A percentile compares a stretch with the other conserved stretches of the same genome.
Evolutionary conservation across 1,140 invertebrate genomes (phyloP).

Genomic region (Onthophagus taurus): DNA sequence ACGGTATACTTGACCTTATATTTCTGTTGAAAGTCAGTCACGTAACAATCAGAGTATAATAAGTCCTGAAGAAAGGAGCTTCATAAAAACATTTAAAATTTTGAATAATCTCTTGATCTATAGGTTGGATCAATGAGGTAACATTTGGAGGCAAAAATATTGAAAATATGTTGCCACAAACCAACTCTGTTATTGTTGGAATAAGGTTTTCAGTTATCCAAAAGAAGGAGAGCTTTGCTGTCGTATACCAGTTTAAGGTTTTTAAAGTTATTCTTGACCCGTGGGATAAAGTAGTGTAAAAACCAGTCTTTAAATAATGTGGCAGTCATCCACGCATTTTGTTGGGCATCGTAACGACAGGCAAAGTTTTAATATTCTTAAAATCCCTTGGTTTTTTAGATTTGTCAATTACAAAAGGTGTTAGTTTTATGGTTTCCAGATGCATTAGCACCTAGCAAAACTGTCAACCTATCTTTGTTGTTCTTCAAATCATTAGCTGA

Average conservation of each 20-base stretch:
- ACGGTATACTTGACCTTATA: too few relatives aligned
- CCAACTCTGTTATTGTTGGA: not conserved
- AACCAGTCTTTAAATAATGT: slow-evolving; percentile 35
- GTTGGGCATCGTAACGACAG: slow-evolving; percentile 6
- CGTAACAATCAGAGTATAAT: not conserved
- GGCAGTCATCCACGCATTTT: slow-evolving; percentile 35
- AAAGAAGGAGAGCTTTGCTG: not conserved
- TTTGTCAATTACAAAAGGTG: slow-evolving; percentile 12
- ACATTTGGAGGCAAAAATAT: slow-evolving; percentile 31
- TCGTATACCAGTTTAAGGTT: slow-evolving; percentile 1
- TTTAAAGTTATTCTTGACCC: slow-evolving; percentile 26
- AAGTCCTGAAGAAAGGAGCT: not conserved
- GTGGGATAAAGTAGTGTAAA: slow-evolving; percentile 30
- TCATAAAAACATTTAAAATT: slow-evolving; percentile 20
- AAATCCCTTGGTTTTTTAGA: slow-evolving; percentile 7
- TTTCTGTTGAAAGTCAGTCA: too few relatives aligned
- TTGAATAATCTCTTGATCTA: slow-evolving; percentile 25
- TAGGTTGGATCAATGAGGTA: slow-evolving; percentile 26
- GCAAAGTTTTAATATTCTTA: slow-evolving; percentile 4
- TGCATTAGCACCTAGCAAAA: slow-evolving; percentile 9
- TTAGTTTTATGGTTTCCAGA: slow-evolving; percentile 12
- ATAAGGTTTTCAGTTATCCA: slow-evolving; percentile 2
- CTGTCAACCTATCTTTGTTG: too few relatives aligned
- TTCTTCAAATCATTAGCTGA: too few relatives aligned
- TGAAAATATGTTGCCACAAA: slow-evolving; percentile 4